Evolutionary conservation across 2,888 invertebrate species (phyloP).

Genomic region (Keiferia lycopersicella): DNA sequence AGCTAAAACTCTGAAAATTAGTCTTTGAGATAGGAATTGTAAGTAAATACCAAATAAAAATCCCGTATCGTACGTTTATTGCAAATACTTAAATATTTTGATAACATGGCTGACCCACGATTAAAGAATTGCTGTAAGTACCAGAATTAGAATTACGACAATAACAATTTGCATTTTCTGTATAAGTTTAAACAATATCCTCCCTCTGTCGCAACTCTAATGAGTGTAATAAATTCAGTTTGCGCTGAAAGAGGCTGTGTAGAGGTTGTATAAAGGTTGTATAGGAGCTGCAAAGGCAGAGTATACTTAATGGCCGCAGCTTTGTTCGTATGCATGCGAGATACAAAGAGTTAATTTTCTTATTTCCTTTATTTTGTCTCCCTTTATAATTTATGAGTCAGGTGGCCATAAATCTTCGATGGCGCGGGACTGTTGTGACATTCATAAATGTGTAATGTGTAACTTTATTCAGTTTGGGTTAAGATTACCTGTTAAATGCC

Average conservation of each 20-base stretch:
- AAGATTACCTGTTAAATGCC: no score
- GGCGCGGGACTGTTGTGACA: not conserved
- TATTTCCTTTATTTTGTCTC: slow-evolving; percentile 34
- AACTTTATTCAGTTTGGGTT: no score
- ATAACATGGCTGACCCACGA: no score
- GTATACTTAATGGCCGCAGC: slow-evolving; percentile 55
- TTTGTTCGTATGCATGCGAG: slow-evolving; percentile 43
- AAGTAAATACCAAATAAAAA: no score
- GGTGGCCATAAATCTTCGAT: slow-evolving; percentile 17
- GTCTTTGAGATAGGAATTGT: no score
- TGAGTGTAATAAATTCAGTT: slow-evolving; percentile 11
- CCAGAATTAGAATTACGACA: not conserved
- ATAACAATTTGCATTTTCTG: not conserved
- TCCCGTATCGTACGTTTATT: no score
- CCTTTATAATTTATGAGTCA: slow-evolving; percentile 32
- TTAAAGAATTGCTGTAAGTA: not conserved
- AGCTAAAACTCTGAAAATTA: no score
- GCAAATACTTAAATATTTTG: no score
- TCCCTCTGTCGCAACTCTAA: slow-evolving; percentile 8
- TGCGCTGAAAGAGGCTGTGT: slow-evolving; percentile 6
- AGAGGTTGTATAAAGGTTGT: not conserved
- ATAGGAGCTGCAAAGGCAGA: slow-evolving; percentile 24
- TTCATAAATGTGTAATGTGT: not conserved
- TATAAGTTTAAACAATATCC: not conserved
- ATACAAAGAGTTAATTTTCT: slow-evolving; percentile 56